Percentiles rank a stretch among this genome's conserved stretches.
Evolutionary conservation across 2,797 vertebrate species (phyloP).

Genomic region (Prunella strophiata): DNA sequence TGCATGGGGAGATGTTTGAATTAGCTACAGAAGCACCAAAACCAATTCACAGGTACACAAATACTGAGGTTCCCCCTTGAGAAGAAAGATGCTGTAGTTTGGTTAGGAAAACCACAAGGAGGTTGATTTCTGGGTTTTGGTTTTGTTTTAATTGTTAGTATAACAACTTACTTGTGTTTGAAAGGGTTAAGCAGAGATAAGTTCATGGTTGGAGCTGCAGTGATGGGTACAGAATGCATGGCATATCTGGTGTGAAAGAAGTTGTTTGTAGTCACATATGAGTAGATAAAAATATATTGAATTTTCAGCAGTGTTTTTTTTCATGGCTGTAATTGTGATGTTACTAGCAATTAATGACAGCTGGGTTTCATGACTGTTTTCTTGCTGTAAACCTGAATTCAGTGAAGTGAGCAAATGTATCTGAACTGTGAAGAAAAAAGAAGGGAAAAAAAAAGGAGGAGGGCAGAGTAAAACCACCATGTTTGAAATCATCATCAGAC

Average conservation of each 20-base stretch:
- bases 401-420: conserved; percentile 12
- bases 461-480: not conserved
- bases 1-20: not conserved
- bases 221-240: not conserved
- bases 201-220: not conserved
- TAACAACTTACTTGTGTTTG: not conserved
- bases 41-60: not conserved
- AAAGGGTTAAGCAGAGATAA: not conserved
- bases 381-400: not conserved
- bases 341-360: conserved; percentile 56
- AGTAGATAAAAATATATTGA: conserved; percentile 47
- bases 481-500: not conserved
- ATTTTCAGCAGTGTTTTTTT: not conserved
- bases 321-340: not conserved
- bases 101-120: not conserved
- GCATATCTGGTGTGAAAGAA: not conserved
- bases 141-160: not conserved
- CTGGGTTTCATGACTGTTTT: conserved; percentile 25
- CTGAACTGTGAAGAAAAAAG: not conserved
- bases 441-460: fast-evolving
- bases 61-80: not conserved
- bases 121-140: not conserved
- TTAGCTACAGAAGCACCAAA: not conserved
- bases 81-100: not conserved
- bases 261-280: not conserved